Percentiles rank a stretch among this genome's conserved stretches.
These are phyloP conservation scores for Seira musarum DNA, from an alignment of 2,888 invertebrate genomes.

Conservation along the genomic window DNA sequence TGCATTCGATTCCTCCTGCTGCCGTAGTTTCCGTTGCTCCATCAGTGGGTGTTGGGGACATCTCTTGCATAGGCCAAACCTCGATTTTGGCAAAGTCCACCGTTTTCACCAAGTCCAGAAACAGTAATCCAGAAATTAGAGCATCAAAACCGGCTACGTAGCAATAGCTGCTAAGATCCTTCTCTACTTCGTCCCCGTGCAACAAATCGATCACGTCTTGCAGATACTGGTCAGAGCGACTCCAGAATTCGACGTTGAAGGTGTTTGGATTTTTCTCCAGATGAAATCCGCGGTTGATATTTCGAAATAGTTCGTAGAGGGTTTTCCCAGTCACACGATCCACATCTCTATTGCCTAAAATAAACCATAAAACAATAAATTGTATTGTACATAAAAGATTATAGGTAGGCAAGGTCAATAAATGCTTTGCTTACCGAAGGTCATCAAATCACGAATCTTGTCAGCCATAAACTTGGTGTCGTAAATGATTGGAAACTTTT, in stretches of 20 bases:
- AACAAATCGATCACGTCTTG: conserved; percentile 38
- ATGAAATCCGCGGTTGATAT: background rate
- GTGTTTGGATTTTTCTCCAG: background rate
- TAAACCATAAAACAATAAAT: too few species aligned
- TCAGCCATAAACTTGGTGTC: conserved; percentile 57
- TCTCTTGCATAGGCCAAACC: too few species aligned
- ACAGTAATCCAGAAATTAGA: conserved; percentile 37
- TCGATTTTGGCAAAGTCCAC: too few species aligned
- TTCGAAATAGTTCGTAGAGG: conserved; percentile 41
- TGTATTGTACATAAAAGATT: too few species aligned
- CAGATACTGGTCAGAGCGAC: conserved; percentile 18
- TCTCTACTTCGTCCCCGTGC: conserved; percentile 24
- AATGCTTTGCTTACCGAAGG: too few species aligned
- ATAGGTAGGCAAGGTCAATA: background rate
- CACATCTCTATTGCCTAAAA: conserved; percentile 6
- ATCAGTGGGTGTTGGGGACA: too few species aligned
- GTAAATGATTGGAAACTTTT: conserved; percentile 36
- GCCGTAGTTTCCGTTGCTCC: background rate
- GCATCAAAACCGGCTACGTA: conserved; percentile 61
- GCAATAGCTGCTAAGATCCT: conserved; percentile 40
- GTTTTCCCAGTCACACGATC: background rate
- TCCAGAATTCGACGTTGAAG: conserved; percentile 13
- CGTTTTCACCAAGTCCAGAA: conserved; percentile 32
- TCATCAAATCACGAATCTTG: background rate
- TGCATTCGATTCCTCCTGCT: background rate